phyloP scores from a whole-genome alignment of 35 echinoderm and acorn worm species.

The Ophiothrix spiculata region DNA sequence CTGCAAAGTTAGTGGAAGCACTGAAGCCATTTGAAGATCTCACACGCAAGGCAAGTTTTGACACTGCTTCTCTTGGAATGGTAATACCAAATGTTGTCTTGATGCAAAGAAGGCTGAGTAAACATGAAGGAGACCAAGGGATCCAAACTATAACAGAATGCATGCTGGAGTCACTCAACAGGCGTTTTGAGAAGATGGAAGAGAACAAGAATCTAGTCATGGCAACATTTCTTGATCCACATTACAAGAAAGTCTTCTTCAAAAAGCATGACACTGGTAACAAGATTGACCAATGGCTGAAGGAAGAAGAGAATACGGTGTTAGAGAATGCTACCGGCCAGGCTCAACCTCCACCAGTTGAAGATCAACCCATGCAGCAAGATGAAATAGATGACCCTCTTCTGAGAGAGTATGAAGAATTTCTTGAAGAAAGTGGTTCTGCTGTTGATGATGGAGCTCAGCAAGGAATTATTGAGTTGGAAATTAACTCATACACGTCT shows the following conservation, averaged over 20 bases:
- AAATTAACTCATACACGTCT: background rate
- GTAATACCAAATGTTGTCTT: background rate
- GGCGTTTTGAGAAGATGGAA: background rate
- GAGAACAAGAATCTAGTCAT: background rate
- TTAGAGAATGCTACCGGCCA: background rate
- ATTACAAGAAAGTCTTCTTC: background rate
- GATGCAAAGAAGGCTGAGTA: background rate
- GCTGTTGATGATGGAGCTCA: background rate
- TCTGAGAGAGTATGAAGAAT: background rate
- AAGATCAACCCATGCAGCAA: background rate
- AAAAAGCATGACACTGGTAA: background rate
- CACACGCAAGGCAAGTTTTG: background rate
- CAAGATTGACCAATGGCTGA: background rate
- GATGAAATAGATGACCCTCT: background rate
- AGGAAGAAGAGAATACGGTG: too few species aligned
- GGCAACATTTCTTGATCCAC: slow-evolving; percentile 11
- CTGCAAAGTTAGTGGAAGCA: background rate
- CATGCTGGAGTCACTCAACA: background rate
- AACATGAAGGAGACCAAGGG: background rate
- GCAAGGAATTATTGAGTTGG: background rate
- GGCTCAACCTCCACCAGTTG: background rate
- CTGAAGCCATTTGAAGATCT: slow-evolving; percentile 7
- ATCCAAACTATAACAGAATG: background rate
- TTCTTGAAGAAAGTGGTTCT: slow-evolving; percentile 2
- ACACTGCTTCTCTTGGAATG: background rate